phyloP scores from a whole-genome alignment of 2,888 invertebrate species.

The Chymomyza amoena region DNA sequence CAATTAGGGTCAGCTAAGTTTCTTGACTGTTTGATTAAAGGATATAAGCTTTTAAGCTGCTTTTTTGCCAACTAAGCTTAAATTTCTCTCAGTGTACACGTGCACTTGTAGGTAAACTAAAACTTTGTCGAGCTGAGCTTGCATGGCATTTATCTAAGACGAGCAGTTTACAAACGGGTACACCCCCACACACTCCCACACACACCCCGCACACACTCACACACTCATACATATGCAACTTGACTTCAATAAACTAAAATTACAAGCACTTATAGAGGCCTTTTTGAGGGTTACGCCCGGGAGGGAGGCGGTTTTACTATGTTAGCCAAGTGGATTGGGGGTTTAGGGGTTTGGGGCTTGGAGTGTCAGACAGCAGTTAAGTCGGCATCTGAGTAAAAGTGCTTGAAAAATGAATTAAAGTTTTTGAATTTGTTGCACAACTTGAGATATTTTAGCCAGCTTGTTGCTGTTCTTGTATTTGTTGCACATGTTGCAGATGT shows the following conservation, averaged over 20 bases:
- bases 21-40: too few relatives aligned
- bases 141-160: slow-evolving; percentile 38
- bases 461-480: background rate
- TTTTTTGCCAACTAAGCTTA: too few relatives aligned
- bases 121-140: slow-evolving; percentile 31
- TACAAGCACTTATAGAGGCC: slow-evolving; percentile 22
- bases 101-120: slow-evolving; percentile 29
- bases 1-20: too few relatives aligned
- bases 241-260: slow-evolving; percentile 37
- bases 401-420: slow-evolving; percentile 41
- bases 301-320: slow-evolving; percentile 1
- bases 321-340: too few relatives aligned
- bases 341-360: too few relatives aligned
- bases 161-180: background rate
- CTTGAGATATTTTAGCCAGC: slow-evolving; percentile 7
- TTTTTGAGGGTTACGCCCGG: background rate
- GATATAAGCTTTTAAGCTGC: too few relatives aligned
- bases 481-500: background rate
- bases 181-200: slow-evolving; percentile 1
- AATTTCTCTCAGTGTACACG: slow-evolving; percentile 12
- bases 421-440: slow-evolving; percentile 34
- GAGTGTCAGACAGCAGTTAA: slow-evolving; percentile 23
- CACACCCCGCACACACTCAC: background rate
- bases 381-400: slow-evolving; percentile 25
- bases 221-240: slow-evolving; percentile 16